A percentile compares a stretch with the other conserved stretches of the same genome.
These are phyloP conservation scores for Diadegma fenestrale DNA, from an alignment of 2,888 invertebrate species.

Conservation along the genomic window DNA sequence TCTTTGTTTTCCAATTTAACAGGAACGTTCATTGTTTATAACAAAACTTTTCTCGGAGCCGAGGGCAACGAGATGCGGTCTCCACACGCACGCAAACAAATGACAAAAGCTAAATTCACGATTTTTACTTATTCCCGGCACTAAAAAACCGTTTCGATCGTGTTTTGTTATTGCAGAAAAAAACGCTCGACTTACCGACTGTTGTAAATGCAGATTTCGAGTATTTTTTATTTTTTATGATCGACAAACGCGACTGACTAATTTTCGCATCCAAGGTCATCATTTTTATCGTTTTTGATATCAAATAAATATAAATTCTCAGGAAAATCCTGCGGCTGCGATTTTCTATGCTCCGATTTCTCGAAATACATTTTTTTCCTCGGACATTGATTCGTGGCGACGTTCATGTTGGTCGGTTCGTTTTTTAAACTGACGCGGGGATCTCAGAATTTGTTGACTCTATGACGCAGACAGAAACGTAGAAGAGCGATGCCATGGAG, in stretches of 20 bases:
- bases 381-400: not conserved
- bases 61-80: conserved; percentile 58
- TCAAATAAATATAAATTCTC: no score
- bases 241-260: no score
- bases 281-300: no score
- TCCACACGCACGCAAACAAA: conserved; percentile 49
- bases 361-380: no score
- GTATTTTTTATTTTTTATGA: not conserved
- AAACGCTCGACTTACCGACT: not conserved
- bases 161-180: conserved; percentile 39
- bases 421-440: not conserved
- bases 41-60: conserved; percentile 49
- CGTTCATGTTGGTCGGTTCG: not conserved
- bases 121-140: conserved; percentile 14
- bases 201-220: not conserved
- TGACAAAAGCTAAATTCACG: conserved; percentile 10
- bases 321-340: no score
- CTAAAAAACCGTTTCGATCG: not conserved
- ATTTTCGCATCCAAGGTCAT: no score
- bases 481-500: no score
- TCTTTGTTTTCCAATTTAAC: conserved; percentile 66
- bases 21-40: conserved; percentile 62
- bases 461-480: not conserved
- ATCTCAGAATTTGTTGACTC: not conserved
- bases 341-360: no score